Evolutionary conservation across 2,888 invertebrate genomes (phyloP).

Genomic region (Amphipoea lucens): DNA sequence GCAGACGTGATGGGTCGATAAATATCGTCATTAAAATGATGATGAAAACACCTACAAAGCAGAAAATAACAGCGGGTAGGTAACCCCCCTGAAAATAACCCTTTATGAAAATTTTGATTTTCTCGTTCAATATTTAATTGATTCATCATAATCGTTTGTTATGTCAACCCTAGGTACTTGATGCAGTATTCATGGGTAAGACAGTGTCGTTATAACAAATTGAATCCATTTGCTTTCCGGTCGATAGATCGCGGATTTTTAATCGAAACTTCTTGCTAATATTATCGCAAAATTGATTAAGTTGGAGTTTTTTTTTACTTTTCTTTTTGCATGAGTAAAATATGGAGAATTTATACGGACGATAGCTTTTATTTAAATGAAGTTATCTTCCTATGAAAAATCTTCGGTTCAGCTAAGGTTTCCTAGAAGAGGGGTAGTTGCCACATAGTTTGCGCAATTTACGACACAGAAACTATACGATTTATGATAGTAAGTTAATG

Average conservation of each 20-base stretch:
- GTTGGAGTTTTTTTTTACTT: conserved; percentile 2
- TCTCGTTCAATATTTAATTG: background rate
- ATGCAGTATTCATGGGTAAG: conserved; percentile 56
- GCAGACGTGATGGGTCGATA: no score
- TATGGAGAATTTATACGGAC: background rate
- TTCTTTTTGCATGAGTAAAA: background rate
- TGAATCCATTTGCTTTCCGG: conserved; percentile 58
- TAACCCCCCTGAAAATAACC: background rate
- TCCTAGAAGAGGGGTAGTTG: background rate
- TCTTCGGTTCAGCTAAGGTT: background rate
- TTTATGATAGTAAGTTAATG: background rate
- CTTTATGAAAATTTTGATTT: background rate
- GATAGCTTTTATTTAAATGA: background rate
- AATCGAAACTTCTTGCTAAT: conserved; percentile 47
- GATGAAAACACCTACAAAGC: no score
- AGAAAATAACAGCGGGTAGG: background rate
- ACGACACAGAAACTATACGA: background rate
- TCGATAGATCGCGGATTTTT: conserved; percentile 49
- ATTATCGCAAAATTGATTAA: conserved; percentile 42
- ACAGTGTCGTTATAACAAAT: conserved; percentile 63
- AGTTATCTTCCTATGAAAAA: background rate
- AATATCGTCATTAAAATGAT: no score
- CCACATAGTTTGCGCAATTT: background rate
- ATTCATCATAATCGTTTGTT: background rate
- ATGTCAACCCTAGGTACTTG: conserved; percentile 38